Evolutionary conservation across 2,888 invertebrate species (phyloP), one percentile per base, ranked within the genome.

Genomic region (Tiliacea citrago): DNA sequence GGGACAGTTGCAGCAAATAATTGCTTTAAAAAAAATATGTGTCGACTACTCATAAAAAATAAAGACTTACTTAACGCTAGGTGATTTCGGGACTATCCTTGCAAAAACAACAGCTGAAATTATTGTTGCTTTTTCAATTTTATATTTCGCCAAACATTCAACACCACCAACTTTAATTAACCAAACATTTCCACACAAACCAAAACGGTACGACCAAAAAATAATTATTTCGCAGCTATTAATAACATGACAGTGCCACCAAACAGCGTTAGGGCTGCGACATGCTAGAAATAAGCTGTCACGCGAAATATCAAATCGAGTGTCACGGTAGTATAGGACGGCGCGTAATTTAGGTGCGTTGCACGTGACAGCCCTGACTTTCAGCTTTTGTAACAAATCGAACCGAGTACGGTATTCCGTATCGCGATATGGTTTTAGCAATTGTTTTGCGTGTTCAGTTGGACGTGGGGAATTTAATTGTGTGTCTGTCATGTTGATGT

Each of bases 241-340:
- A 81, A 74, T 77, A 82, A 78, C 70, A 71, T 75, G 77, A 79
- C 83, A 83, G 79, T 71, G 65, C 73, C 55, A 75, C 67, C 73
- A 71, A 82, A 81, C 63, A 70, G 79, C 75, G 83, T 82, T 77
- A 81, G 84, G 81, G 83, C 75, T 63, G 86, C 83, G 83, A 87
- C 87, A 82, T 73, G 86, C 76, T 80, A 86, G 86, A 86, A 91
- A 90, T 88, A 87, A 89, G 86, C 90, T 90, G 91, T 91, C 92
- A 88, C 85, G 87, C 87, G 85, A 87, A 83, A 86, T 88, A 87
- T 89, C 89, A 89, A 87, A 88, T 88, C 86, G 87, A 87, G 86
- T 89, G 90, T 89, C 89, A 88, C 78, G 82, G 72, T 77, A 69
- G 73, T 86, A 81, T 86, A 83, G 87, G 88, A 89, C 90, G 76